Evolutionary conservation across 2,797 vertebrate genomes (phyloP).

Genomic region (Manis javanica): DNA sequence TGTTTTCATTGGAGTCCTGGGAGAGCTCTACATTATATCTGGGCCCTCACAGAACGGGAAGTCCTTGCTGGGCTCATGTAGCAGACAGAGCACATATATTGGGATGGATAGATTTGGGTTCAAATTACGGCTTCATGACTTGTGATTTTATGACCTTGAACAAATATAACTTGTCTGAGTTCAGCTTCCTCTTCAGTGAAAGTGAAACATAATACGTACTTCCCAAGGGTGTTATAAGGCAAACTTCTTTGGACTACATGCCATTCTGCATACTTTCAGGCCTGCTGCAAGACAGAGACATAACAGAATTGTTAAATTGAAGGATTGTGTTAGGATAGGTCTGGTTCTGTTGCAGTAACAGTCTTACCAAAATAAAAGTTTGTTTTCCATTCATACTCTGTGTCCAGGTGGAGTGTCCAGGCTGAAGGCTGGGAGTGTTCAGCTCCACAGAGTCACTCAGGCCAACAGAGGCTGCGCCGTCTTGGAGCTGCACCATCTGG

Average conservation of each 20-base stretch:
- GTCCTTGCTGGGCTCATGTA: too few species aligned
- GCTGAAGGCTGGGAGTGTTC: background rate
- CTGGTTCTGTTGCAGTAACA: background rate
- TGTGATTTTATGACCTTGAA: background rate
- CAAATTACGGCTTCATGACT: background rate
- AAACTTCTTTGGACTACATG: background rate
- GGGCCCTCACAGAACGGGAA: background rate
- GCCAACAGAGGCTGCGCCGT: background rate
- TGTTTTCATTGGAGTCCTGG: background rate
- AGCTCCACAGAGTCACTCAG: background rate
- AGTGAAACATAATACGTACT: background rate
- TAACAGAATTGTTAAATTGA: background rate
- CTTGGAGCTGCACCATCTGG: background rate
- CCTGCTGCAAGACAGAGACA: background rate
- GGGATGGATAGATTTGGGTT: background rate
- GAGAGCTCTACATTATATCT: background rate
- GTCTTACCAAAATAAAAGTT: background rate
- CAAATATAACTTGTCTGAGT: background rate
- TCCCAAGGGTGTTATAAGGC: background rate
- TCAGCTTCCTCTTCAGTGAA: background rate
- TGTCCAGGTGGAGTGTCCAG: background rate
- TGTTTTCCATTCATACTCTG: background rate
- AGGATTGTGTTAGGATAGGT: background rate
- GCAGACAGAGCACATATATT: background rate
- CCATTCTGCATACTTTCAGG: background rate